Evolutionary conservation across 2,113 vertebrate species (phyloP), one percentile per base, ranked within the genome.

Genomic region (Mixornis gularis): DNA sequence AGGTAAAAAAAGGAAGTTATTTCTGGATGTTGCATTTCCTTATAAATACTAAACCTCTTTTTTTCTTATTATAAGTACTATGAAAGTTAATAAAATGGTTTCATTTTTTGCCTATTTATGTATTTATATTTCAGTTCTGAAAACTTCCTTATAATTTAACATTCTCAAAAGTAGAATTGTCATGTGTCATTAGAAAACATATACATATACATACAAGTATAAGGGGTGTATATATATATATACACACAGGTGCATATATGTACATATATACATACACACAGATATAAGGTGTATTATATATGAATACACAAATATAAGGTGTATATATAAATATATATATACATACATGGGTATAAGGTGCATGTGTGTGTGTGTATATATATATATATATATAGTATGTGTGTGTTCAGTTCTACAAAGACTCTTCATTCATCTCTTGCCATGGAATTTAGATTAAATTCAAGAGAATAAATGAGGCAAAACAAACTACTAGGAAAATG

Each of bases 11-110:
- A 11, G 3, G 8, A 66, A 46, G 5, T 13, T n/a, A 32, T 71
- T 77, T 66, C 40, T 71, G 17, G 14, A 36, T 56, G 9, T 59
- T 55, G 2, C 4, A 40, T 60, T 84, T 40, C 7, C 7, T 25
- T 59, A n/a, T 11, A 43, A 66, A 62, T 40, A 6, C 6, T 66
- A 48, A 65, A 27, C 0, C 1, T 27, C 6, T 30, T 85, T 85
- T 30, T 69, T 36, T 27, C 13, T 79, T 46, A 19, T 17, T 52
- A 5, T 17, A 49, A 60, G 17, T 32, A 2, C 0, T 32, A 32
- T 40, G 18, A 63, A 78, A 55, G 1, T 32, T 5, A 17, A 48
- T 14, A 59, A 70, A 59, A 36, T 18, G 0, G 0, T 18, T 86
- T 52, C 24, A 41, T 59, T 83, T 63, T 46, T 49, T 49, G 3